Evolutionary conservation across 2,888 invertebrate genomes (phyloP).

Genomic region (Pristionchus entomophagus): DNA sequence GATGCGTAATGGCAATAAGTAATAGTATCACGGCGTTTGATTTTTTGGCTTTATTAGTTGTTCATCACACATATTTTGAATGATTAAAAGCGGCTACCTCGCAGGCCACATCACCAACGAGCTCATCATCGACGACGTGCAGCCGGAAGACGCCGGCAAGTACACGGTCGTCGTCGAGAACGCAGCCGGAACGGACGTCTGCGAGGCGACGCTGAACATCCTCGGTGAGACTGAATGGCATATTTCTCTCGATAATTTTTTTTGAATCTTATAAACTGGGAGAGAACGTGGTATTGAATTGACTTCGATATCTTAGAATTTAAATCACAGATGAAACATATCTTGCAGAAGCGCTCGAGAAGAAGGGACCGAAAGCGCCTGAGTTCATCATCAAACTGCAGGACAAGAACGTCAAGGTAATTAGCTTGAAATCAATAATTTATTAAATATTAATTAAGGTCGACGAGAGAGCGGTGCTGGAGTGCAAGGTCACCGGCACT

Average conservation of each 20-base stretch:
- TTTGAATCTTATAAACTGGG: too few relatives aligned
- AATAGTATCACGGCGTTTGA: too few relatives aligned
- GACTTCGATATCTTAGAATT: neutral
- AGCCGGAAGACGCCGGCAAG: conserved; percentile 73
- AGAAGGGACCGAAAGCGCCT: conserved; percentile 63
- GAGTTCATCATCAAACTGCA: conserved; percentile 68
- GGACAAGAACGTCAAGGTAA: conserved; percentile 53
- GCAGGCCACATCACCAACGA: conserved; percentile 67
- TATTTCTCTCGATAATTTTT: too few relatives aligned
- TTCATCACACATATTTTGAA: too few relatives aligned
- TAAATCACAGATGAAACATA: neutral
- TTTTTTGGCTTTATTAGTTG: too few relatives aligned
- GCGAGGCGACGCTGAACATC: conserved; percentile 72
- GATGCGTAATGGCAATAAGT: too few relatives aligned
- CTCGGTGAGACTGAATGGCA: conserved; percentile 53
- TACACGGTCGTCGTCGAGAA: conserved; percentile 75
- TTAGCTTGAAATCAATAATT: neutral
- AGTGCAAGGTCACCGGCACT: conserved; percentile 71
- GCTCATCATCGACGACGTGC: conserved; percentile 73
- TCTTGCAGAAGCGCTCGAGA: conserved; percentile 68
- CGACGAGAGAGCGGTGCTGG: conserved; percentile 80
- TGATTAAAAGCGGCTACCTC: neutral
- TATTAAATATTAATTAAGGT: conserved; percentile 32
- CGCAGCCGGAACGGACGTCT: conserved; percentile 69
- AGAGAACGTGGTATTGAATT: too few relatives aligned